Conservation (phyloP, 2,888 invertebrate genomes). For the Himalopsyche japonica region DNA sequence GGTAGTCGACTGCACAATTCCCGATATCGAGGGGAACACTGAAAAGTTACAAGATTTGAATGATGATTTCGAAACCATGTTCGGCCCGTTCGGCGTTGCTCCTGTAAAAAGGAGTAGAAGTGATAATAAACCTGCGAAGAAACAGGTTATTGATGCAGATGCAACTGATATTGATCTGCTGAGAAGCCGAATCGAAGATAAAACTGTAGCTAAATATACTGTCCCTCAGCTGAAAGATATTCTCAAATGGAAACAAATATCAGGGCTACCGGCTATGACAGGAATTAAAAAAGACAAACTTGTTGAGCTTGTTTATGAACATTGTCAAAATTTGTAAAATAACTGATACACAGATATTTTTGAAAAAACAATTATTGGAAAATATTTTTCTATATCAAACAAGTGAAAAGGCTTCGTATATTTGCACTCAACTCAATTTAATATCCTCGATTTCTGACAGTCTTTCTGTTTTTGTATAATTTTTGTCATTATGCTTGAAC, state of each 20-base stretch:
- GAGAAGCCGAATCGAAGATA: conserved; percentile 44
- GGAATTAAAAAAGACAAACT: conserved; percentile 52
- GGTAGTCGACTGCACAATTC: conserved; percentile 60
- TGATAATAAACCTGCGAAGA: conserved; percentile 44
- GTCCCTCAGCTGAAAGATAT: conserved; percentile 51
- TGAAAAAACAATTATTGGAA: too few species aligned
- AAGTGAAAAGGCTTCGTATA: too few species aligned
- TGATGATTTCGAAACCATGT: conserved; percentile 54
- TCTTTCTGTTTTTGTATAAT: too few species aligned
- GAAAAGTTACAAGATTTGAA: conserved; percentile 47
- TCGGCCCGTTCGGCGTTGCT: conserved; percentile 51
- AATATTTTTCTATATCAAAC: too few species aligned
- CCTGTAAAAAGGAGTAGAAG: conserved; percentile 46
- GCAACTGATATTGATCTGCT: conserved; percentile 48
- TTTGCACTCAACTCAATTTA: too few species aligned
- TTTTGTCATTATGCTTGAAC: too few species aligned
- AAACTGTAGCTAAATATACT: conserved; percentile 48
- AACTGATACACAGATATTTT: conserved; percentile 29
- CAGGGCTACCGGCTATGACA: conserved; percentile 47
- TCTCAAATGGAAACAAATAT: conserved; percentile 47
- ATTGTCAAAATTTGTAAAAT: conserved; percentile 41
- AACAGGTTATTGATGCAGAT: conserved; percentile 43
- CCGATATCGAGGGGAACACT: conserved; percentile 39
- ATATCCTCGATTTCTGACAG: too few species aligned
- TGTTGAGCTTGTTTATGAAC: conserved; percentile 50